Conservation (phyloP, 2,888 invertebrate genomes). For the Parnassius smintheus region DNA sequence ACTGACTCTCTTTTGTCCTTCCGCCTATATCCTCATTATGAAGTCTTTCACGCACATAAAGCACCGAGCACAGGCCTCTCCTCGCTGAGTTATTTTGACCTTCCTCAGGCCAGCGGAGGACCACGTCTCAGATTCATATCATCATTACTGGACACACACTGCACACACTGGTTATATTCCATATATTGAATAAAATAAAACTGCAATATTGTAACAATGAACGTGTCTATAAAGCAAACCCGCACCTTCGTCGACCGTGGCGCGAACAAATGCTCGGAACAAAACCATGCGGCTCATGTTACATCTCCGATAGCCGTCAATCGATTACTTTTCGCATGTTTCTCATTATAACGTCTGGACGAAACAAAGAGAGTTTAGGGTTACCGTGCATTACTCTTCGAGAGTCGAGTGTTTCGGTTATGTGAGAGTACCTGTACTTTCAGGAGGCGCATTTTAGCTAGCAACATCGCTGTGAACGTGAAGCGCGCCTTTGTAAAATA, state of each 20-base stretch:
- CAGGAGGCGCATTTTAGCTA: constrained; percentile 55
- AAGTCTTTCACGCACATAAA: too few species aligned
- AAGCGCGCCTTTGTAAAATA: constrained; percentile 50
- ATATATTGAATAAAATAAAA: too few species aligned
- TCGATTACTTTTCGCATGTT: constrained; percentile 75
- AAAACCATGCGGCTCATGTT: constrained; percentile 60
- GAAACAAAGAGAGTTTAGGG: constrained; percentile 72
- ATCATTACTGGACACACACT: too few species aligned
- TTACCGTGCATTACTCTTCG: constrained; percentile 65
- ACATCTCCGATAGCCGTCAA: constrained; percentile 67
- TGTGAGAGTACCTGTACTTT: constrained; percentile 64
- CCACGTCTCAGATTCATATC: too few species aligned
- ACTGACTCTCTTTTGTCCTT: too few species aligned
- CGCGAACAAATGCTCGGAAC: constrained; percentile 30
- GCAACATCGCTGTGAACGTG: constrained; percentile 43
- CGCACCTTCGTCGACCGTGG: constrained; percentile 8
- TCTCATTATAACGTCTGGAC: constrained; percentile 76
- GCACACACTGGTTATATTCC: too few species aligned
- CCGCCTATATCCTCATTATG: too few species aligned
- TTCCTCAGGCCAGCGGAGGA: too few species aligned
- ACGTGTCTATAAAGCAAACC: constrained; percentile 3
- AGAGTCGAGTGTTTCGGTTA: constrained; percentile 66
- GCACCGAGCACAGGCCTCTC: too few species aligned
- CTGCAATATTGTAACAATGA: constrained; percentile 14
- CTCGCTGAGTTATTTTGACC: too few species aligned